Base-by-base conservation (phyloP, 1,140 invertebrate genomes). In the Campodea augens region DNA sequence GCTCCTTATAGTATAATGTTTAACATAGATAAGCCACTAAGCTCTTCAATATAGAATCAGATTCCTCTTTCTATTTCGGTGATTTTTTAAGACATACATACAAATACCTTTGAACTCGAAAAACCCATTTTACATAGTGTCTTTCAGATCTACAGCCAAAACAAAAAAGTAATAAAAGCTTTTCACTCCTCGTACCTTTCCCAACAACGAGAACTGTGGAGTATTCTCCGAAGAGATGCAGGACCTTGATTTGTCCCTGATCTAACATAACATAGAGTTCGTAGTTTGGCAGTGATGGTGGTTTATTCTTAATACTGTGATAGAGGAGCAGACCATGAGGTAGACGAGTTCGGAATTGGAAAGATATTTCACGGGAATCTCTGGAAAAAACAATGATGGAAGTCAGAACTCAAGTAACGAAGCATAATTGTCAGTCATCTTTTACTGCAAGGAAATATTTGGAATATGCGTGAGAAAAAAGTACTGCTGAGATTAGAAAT, bases 221-320 rank as follows among this genome's bases (percentile, higher is more conserved):
- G 59, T 80, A 74, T 60, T 86, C 83, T 1, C 81, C 81, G 61
- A 85, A 86, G 18, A 87, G 80, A 58, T 87, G 83, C n/a, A 88
- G 82, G 39, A 88, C 78, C 67, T 87, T 86, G 12, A 88, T 60
- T 60, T 86, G 81, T 21, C 84, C 84, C 58, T 87, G 86, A 57
- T 87, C 81, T 21, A 89, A 78, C 53, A 86, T 87, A 25, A 89
- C 79, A 61, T 89, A 88, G 19, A 88, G 66, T 44, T 85, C 84
- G 56, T 88, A 86, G 10, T 82, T 83, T 46, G 72, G 69, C 59
- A 77, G 69, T 52, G 77, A 75, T 41, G 76, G 73, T 21, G 81
- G 79, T 21, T 69, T 60, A 60, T 84, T 78, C 61, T 85, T 84
- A 20, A 88, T 81, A 59, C 84, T 86, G 58, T 90, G 84, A 61